These are phyloP conservation scores for Xylota segnis DNA, from an alignment of 2,888 invertebrate genomes.

Conservation along the genomic window DNA sequence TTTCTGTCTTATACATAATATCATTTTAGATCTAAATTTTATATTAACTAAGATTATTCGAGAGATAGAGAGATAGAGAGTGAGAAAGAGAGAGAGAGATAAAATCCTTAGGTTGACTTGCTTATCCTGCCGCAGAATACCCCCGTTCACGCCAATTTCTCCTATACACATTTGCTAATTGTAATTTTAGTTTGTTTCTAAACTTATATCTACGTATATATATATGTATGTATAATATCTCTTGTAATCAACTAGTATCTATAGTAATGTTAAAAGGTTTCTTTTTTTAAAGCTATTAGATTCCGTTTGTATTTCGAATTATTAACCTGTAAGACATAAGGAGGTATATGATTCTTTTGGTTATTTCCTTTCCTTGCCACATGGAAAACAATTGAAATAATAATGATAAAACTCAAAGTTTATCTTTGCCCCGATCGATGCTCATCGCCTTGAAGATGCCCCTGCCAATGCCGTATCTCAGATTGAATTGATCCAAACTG, in stretches of 20 bases:
- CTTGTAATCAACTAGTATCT: slow-evolving; percentile 66
- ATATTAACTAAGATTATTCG: slow-evolving; percentile 34
- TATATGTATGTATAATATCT: slow-evolving; percentile 56
- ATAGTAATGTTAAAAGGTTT: slow-evolving; percentile 74
- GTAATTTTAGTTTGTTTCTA: neutral
- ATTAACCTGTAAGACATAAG: slow-evolving; percentile 73
- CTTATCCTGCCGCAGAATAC: slow-evolving; percentile 1
- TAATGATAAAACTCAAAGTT: slow-evolving; percentile 83
- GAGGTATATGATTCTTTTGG: slow-evolving; percentile 71
- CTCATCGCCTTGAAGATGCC: slow-evolving; percentile 84
- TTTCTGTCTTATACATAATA: slow-evolving; percentile 16
- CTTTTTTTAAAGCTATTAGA: slow-evolving; percentile 74
- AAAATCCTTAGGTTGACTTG: slow-evolving; percentile 7
- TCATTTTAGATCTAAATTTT: slow-evolving; percentile 44
- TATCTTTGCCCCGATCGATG: slow-evolving; percentile 84
- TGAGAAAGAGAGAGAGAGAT: neutral
- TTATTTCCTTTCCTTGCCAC: slow-evolving; percentile 56
- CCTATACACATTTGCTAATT: slow-evolving; percentile 6
- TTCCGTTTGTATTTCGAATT: slow-evolving; percentile 73
- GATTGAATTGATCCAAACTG: slow-evolving; percentile 83
- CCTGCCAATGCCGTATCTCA: slow-evolving; percentile 81
- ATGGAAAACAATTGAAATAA: slow-evolving; percentile 68
- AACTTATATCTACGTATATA: slow-evolving; percentile 49
- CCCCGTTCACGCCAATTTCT: slow-evolving; percentile 3
- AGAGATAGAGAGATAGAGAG: slow-evolving; percentile 6